Percentiles rank a stretch among this genome's conserved stretches.
Conservation (phyloP, 2,888 invertebrate genomes). For the Dolomedes plantarius region DNA sequence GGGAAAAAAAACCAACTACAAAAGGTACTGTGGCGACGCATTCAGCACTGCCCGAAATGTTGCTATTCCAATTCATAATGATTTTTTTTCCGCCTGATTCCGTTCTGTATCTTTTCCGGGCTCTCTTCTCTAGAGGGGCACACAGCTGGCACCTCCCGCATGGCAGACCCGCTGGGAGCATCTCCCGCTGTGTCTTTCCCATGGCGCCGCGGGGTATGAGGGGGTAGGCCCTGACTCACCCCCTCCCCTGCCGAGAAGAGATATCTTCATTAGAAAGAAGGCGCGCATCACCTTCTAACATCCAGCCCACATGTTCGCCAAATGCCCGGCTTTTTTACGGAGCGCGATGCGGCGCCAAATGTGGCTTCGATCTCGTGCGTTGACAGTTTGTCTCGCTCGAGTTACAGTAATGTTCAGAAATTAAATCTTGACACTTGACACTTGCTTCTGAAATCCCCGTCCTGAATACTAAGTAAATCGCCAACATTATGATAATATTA, state of each 20-base stretch:
- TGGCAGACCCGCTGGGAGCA: slow-evolving; percentile 39
- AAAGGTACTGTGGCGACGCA: background rate
- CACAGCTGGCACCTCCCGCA: slow-evolving; percentile 60
- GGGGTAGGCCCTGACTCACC: slow-evolving; percentile 27
- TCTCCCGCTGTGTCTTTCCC: slow-evolving; percentile 64
- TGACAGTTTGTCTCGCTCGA: too few relatives aligned
- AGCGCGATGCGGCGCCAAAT: background rate
- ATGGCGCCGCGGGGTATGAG: slow-evolving; percentile 23
- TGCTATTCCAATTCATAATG: slow-evolving; percentile 46
- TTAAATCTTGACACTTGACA: too few relatives aligned
- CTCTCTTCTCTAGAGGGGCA: background rate
- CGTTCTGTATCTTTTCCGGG: slow-evolving; percentile 13
- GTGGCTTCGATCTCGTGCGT: too few relatives aligned
- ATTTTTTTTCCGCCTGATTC: slow-evolving; percentile 43
- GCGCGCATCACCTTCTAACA: background rate
- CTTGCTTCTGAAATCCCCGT: too few relatives aligned
- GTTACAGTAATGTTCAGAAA: too few relatives aligned
- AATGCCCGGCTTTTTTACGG: too few relatives aligned
- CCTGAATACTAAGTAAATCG: too few relatives aligned
- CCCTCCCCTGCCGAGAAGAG: slow-evolving; percentile 36
- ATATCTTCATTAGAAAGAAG: slow-evolving; percentile 63
- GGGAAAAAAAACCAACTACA: background rate
- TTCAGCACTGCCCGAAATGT: slow-evolving; percentile 1
- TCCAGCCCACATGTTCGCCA: background rate
- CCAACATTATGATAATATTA: too few relatives aligned